phyloP scores from a whole-genome alignment of 1,140 invertebrate species.

The Harpegnathos saltator region DNA sequence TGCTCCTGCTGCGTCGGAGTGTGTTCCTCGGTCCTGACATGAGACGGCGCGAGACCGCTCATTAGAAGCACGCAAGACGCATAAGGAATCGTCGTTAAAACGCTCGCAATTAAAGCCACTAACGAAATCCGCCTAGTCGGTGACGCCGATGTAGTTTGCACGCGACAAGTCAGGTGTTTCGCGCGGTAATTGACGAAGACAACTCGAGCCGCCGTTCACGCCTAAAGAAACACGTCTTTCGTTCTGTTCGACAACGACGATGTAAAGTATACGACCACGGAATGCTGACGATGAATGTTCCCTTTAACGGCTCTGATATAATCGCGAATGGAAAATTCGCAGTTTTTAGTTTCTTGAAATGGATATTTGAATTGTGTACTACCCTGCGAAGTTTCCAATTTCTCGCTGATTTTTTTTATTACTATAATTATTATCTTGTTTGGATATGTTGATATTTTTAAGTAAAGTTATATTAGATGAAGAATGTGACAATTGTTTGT shows the following conservation, averaged over 20 bases:
- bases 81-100: constrained; percentile 68
- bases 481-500: no score
- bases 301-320: no score
- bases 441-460: no score
- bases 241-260: neutral
- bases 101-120: constrained; percentile 67
- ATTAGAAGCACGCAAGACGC: constrained; percentile 71
- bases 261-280: neutral
- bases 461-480: no score
- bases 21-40: constrained; percentile 61
- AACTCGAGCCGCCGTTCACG: constrained; percentile 26
- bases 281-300: neutral
- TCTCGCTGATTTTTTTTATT: no score
- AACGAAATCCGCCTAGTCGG: constrained; percentile 43
- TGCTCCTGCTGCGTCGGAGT: constrained; percentile 48
- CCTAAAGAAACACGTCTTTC: constrained; percentile 2
- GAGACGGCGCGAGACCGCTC: constrained; percentile 45
- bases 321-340: no score
- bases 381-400: no score
- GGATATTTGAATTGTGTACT: no score
- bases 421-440: no score
- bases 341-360: no score
- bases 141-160: constrained; percentile 50
- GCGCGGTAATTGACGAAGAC: constrained; percentile 30
- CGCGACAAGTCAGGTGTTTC: constrained; percentile 45